Conservation (phyloP, 2,797 vertebrate species). For the Syngnathus rostellatus region DNA sequence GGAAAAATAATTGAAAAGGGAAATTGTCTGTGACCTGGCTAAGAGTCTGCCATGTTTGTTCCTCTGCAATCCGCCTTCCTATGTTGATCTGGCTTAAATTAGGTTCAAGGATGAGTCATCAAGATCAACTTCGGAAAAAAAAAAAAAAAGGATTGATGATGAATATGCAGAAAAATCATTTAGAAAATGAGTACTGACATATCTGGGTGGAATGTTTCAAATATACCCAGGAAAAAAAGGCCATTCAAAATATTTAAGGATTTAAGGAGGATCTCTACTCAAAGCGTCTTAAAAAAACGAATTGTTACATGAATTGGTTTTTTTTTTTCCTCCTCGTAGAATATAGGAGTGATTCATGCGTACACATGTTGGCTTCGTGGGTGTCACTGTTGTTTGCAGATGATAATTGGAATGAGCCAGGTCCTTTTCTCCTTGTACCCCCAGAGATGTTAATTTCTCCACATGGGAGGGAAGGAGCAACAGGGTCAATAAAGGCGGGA, state of each 20-base stretch:
- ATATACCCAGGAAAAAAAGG: not conserved
- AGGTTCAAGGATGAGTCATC: not conserved
- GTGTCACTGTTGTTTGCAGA: slow-evolving; percentile 54
- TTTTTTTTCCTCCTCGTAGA: not conserved
- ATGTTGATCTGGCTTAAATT: too few species aligned
- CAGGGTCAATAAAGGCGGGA: slow-evolving; percentile 35
- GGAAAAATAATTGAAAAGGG: slow-evolving; percentile 5
- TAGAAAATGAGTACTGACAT: not conserved
- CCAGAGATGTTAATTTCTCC: slow-evolving; percentile 32
- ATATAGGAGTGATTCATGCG: slow-evolving; percentile 5
- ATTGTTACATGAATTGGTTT: not conserved
- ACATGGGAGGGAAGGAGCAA: slow-evolving; percentile 14
- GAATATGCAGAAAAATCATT: not conserved
- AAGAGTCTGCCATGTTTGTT: slow-evolving; percentile 35
- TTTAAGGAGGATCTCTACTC: too few species aligned
- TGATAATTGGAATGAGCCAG: slow-evolving; percentile 57
- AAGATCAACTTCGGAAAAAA: not conserved
- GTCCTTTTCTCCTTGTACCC: slow-evolving; percentile 28
- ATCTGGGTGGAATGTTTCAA: not conserved
- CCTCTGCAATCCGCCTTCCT: not conserved
- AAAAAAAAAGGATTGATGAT: not conserved
- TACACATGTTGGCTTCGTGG: not conserved
- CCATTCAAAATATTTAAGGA: not conserved
- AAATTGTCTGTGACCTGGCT: slow-evolving; percentile 10
- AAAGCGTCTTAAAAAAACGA: not conserved